phyloP scores from a whole-genome alignment of 2,888 invertebrate genomes.

The Zygogramma bicolorata region DNA sequence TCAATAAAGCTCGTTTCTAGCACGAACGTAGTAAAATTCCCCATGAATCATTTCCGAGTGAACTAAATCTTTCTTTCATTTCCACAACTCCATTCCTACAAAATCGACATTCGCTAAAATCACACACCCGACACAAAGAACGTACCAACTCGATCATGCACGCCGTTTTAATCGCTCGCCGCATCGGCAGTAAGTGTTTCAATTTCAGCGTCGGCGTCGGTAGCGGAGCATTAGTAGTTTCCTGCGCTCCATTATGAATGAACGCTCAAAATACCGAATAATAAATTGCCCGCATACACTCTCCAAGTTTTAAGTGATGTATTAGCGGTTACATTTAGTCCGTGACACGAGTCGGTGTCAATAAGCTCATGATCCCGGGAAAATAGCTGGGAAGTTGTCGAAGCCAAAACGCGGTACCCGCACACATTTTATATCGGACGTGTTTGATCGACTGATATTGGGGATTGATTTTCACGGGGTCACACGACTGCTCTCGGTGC shows the following conservation, averaged over 20 bases:
- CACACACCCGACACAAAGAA: background rate
- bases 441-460: background rate
- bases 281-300: conserved; percentile 5
- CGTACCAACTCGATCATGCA: background rate
- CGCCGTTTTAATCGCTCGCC: background rate
- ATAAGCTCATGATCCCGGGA: background rate
- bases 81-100: no score
- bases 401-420: background rate
- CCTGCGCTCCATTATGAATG: background rate
- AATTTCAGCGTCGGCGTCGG: background rate
- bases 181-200: background rate
- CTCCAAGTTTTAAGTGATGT: background rate
- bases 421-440: background rate
- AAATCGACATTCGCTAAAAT: background rate
- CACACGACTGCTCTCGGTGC: no score
- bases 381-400: background rate
- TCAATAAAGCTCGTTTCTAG: no score
- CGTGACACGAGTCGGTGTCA: conserved; percentile 1
- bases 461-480: background rate
- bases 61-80: no score
- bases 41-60: no score
- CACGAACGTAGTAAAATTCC: no score
- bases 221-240: background rate
- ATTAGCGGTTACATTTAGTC: conserved; percentile 7
- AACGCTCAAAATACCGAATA: background rate